Evolutionary conservation across 2,113 vertebrate genomes (phyloP).

Genomic region (Clarias magur): DNA sequence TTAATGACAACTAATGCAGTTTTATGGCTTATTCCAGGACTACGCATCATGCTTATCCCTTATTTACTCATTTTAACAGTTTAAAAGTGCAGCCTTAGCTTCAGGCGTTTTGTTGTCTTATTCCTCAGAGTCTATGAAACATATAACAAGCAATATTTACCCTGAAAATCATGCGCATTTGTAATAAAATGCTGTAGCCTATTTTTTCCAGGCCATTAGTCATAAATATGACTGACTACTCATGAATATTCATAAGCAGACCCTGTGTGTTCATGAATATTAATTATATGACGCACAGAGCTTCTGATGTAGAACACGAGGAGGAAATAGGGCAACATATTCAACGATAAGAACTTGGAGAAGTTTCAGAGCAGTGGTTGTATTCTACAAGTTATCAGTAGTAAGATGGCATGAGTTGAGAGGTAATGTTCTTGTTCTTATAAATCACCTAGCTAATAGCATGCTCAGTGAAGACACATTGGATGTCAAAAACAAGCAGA

Average conservation of each 20-base stretch:
- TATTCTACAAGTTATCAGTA: neutral
- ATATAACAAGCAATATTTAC: conserved; percentile 5
- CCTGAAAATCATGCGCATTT: neutral
- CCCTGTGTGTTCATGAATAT: conserved; percentile 13
- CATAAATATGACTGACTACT: conserved; percentile 15
- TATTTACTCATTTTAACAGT: neutral
- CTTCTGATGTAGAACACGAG: conserved; percentile 15
- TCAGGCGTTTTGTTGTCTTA: neutral
- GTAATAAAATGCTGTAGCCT: neutral
- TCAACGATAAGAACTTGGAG: neutral
- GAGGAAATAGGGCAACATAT: conserved; percentile 25
- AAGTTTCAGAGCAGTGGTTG: conserved; percentile 9
- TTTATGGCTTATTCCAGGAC: neutral
- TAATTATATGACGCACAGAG: conserved; percentile 16
- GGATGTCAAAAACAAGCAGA: neutral
- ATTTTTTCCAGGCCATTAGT: conserved; percentile 13
- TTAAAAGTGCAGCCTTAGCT: neutral
- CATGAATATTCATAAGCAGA: conserved; percentile 32
- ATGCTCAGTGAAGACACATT: neutral
- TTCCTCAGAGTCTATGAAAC: neutral
- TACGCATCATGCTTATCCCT: neutral
- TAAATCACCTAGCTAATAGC: neutral
- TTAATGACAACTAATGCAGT: conserved; percentile 30
- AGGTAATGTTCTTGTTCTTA: neutral
- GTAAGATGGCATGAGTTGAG: neutral